These are phyloP conservation scores for Pollachius pollachius DNA, from an alignment of 2,113 vertebrate species.

Conservation along the genomic window DNA sequence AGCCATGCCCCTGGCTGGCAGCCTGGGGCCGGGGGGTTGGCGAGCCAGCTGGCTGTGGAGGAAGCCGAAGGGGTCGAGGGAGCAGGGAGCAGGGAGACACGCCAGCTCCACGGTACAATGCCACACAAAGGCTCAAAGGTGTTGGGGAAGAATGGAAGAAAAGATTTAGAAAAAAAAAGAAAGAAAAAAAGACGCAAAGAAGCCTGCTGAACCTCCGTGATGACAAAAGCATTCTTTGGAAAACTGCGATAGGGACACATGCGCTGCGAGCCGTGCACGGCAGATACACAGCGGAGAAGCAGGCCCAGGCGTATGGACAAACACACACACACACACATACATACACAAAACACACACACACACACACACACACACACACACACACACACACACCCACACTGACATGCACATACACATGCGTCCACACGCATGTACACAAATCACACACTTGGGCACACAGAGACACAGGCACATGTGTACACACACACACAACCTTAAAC, in stretches of 20 bases:
- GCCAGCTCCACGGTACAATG: constrained; percentile 73
- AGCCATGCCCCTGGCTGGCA: constrained; percentile 68
- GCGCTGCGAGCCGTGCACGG: constrained; percentile 11
- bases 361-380: constrained; percentile 18
- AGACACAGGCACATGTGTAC: background rate
- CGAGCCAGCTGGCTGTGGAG: constrained; percentile 72
- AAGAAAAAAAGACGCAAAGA: constrained; percentile 57
- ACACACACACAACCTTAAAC: background rate
- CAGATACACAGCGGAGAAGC: background rate
- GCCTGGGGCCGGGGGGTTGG: constrained; percentile 57
- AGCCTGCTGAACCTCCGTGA: constrained; percentile 64
- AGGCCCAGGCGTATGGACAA: too few species aligned
- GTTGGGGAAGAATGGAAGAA: constrained; percentile 67
- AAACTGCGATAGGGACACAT: constrained; percentile 61
- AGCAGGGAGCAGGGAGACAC: constrained; percentile 67
- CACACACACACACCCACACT: constrained; percentile 6
- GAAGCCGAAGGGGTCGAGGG: constrained; percentile 73
- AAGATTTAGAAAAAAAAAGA: constrained; percentile 13
- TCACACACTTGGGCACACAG: constrained; percentile 7
- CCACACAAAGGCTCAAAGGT: constrained; percentile 77
- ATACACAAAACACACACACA: background rate
- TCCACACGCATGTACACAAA: background rate
- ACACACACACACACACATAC: background rate
- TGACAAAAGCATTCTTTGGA: constrained; percentile 71
- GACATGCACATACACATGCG: background rate